Conservation (phyloP, 2,888 invertebrate genomes). For the Ellobium chinense region DNA sequence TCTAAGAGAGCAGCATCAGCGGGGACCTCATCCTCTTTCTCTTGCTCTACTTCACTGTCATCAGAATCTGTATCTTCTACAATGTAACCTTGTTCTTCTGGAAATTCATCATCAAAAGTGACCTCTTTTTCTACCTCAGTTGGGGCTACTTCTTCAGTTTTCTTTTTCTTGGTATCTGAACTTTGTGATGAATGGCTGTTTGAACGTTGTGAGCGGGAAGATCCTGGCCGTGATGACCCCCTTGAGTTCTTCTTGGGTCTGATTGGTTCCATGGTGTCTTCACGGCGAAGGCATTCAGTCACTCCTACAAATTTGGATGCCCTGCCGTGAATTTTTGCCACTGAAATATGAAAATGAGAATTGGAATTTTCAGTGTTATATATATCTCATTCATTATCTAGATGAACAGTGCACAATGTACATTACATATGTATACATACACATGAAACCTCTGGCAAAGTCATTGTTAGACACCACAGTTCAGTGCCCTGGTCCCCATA, state of each 20-base stretch:
- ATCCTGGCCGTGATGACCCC: neutral
- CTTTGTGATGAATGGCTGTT: neutral
- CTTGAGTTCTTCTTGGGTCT: neutral
- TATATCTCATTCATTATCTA: too few species aligned
- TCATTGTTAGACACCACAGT: too few species aligned
- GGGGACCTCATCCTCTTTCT: neutral
- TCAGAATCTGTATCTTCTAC: slow-evolving; percentile 5
- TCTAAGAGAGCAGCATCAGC: neutral
- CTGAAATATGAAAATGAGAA: neutral
- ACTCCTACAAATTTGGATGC: neutral
- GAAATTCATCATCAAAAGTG: neutral
- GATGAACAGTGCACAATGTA: too few species aligned
- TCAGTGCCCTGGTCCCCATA: too few species aligned
- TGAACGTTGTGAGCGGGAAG: neutral
- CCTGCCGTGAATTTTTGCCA: neutral
- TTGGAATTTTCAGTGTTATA: neutral
- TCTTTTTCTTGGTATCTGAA: neutral
- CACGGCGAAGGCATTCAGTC: neutral
- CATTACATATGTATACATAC: too few species aligned
- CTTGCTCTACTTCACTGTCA: neutral
- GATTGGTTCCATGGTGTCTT: slow-evolving; percentile 42
- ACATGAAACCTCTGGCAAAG: too few species aligned
- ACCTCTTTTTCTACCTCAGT: neutral
- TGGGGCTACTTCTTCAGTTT: neutral
- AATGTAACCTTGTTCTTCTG: neutral